phyloP scores from a whole-genome alignment of 1,140 invertebrate genomes.

The Orius insidiosus region DNA sequence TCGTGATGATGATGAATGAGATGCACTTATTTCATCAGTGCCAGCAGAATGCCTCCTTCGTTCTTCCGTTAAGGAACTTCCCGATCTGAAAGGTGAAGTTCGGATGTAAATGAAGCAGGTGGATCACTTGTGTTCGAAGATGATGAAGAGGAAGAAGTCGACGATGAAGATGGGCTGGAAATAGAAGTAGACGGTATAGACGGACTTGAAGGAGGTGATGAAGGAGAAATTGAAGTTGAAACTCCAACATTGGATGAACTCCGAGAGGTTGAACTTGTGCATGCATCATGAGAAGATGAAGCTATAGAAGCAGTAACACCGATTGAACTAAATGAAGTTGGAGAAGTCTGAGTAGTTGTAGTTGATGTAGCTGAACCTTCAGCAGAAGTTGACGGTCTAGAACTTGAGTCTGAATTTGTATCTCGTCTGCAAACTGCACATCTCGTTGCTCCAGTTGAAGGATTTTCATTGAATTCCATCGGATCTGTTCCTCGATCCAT shows the following conservation, averaged over 20 bases:
- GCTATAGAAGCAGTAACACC: no score
- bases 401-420: neutral
- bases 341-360: no score
- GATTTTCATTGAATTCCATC: constrained; percentile 31
- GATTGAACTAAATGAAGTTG: no score
- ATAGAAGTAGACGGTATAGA: neutral
- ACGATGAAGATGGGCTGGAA: neutral
- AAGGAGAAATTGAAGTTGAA: no score
- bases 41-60: constrained; percentile 8
- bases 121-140: neutral
- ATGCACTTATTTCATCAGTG: constrained; percentile 18
- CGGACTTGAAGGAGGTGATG: no score
- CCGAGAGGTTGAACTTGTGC: no score
- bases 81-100: neutral
- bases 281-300: no score
- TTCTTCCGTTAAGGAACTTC: neutral
- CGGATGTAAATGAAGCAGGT: neutral
- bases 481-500: constrained; percentile 48
- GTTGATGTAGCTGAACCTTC: neutral
- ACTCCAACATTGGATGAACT: no score
- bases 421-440: constrained; percentile 3
- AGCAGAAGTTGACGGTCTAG: neutral
- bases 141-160: neutral
- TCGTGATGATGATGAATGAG: constrained; percentile 14
- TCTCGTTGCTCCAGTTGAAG: neutral